Evolutionary conservation across 1,140 invertebrate species (phyloP), one percentile per base, ranked within the genome.

Genomic region (Tetramorium parvispinum): DNA sequence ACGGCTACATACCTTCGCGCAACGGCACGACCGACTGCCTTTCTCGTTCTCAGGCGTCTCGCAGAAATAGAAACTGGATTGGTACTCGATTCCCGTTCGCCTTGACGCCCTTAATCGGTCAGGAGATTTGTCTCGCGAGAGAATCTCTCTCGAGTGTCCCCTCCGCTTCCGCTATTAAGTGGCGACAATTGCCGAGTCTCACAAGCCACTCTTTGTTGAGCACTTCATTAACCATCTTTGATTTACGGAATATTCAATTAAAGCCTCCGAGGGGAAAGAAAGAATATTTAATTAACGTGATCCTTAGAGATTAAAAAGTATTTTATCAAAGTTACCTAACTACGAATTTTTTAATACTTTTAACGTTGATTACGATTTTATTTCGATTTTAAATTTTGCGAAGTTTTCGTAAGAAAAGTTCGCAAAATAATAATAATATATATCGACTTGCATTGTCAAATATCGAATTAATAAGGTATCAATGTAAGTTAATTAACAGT

Each of bases 41-140:
- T 53, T 57, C 37, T 40, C 68, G 37, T 85, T 59, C 87, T 61
- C 46, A 10, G n/a, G 11, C 57, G 24, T 76, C 82, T 88, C 75
- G 53, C 87, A 90, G 66, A 89, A 90, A 89, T 89, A 90, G 85
- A 90, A 90, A 90, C 87, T 90, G 68, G 78, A 89, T 73, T 83
- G 51, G 18, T 46, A 32, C 51, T 73, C 61, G 71, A 89, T 89
- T 87, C 87, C 59, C 40, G 77, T 77, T 89, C 87, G 88, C 85
- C 87, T 86, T 88, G 77, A 78, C 43, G 63, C 73, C 57, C 66
- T 85, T 85, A 79, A 86, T 86, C 83, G 53, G 18, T 3, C 18
- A 1, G 55, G 43, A 40, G 70, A 83, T 83, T 88, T 88, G 85
- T 87, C 88, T 32, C 53, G 32, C 18, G 65, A 77, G 71, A 51